Evolutionary conservation across 1,140 invertebrate genomes (phyloP).

Genomic region (Pogonomyrmex californicus): DNA sequence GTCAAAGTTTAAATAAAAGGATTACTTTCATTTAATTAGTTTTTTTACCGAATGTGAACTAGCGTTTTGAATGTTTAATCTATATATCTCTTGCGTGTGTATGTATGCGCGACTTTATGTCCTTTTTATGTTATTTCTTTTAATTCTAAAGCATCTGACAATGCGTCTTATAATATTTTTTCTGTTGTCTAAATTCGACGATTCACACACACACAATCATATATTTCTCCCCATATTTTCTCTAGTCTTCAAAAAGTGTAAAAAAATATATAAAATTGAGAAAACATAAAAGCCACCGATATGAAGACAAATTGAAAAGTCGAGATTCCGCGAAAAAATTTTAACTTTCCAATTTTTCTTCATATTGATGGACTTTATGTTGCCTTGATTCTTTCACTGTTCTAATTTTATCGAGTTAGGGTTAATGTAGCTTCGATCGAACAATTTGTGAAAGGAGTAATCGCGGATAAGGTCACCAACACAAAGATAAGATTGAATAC

Average conservation of each 20-base stretch:
- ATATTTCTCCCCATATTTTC: neutral
- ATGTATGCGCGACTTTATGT: neutral
- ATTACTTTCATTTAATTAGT: neutral
- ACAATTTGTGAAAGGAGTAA: neutral
- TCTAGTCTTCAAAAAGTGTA: neutral
- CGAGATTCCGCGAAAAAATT: neutral
- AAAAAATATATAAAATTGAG: slow-evolving; percentile 4
- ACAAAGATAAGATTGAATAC: slow-evolving; percentile 66
- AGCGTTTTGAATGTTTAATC: slow-evolving; percentile 6
- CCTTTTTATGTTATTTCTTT: neutral
- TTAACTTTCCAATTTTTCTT: neutral
- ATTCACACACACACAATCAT: neutral
- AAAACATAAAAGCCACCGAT: neutral
- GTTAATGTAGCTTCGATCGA: neutral
- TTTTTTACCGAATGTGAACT: neutral
- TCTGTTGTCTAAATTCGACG: neutral
- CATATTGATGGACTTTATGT: neutral
- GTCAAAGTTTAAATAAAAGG: neutral
- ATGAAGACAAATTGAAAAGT: neutral
- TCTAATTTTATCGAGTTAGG: neutral
- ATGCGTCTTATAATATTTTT: neutral
- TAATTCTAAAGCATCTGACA: too few relatives aligned
- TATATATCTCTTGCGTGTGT: neutral
- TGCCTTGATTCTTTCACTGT: neutral
- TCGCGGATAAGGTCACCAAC: neutral